Evolutionary conservation across 2,797 vertebrate species (phyloP).

Genomic region (Phrynocephalus guinanensis): DNA sequence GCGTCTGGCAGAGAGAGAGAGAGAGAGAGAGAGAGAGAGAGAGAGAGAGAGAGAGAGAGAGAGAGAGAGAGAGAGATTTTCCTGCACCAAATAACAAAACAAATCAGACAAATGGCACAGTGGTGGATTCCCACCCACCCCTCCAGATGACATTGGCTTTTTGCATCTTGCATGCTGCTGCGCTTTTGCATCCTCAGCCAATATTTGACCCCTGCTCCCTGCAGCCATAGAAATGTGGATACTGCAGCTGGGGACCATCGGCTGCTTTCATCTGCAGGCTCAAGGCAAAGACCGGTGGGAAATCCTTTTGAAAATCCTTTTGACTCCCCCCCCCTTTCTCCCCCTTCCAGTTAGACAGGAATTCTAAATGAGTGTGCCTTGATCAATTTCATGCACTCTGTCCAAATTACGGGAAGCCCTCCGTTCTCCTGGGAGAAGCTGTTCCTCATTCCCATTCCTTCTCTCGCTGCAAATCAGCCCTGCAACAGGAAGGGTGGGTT

Average conservation of each 20-base stretch:
- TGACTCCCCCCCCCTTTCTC: neutral
- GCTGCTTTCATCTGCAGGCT: neutral
- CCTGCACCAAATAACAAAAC: too few species aligned
- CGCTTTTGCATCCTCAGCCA: neutral
- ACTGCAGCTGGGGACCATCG: neutral
- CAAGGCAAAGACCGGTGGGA: neutral
- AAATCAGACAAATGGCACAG: neutral
- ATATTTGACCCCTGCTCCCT: neutral
- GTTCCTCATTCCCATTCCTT: rapidly evolving
- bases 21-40: too few species aligned
- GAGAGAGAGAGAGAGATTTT: too few species aligned
- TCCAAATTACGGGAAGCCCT: neutral
- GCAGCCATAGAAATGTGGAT: neutral
- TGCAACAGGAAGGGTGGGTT: too few species aligned
- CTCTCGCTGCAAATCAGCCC: neutral
- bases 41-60: too few species aligned
- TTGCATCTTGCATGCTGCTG: too few species aligned
- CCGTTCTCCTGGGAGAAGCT: neutral
- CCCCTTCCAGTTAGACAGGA: neutral
- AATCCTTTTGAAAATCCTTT: neutral
- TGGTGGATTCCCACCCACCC: too few species aligned
- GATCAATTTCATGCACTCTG: neutral
- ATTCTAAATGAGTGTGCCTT: neutral
- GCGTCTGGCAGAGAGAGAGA: too few species aligned
- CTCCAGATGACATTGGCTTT: neutral